phyloP scores from a whole-genome alignment of 2,113 vertebrate genomes.

The Machaerirhynchus nigripectus region DNA sequence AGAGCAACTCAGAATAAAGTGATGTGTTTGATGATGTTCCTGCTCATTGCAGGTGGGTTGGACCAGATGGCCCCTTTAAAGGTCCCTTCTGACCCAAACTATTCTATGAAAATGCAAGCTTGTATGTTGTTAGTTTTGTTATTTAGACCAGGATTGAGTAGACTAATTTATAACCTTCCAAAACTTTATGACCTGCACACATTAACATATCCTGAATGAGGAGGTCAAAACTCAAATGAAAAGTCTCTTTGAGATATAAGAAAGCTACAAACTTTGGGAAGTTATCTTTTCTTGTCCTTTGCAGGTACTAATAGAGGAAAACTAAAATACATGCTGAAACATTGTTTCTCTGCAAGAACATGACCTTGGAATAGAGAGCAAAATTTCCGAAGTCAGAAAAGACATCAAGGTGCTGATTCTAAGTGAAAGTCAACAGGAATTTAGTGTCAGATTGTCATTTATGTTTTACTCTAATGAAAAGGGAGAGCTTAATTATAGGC shows the following conservation, averaged over 20 bases:
- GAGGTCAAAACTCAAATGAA: not conserved
- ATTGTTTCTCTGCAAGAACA: not conserved
- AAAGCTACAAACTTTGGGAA: not conserved
- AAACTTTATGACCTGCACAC: not conserved
- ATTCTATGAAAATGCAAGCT: not conserved
- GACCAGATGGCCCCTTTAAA: not conserved
- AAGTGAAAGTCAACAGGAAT: not conserved
- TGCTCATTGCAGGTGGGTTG: not conserved
- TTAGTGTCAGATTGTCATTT: not conserved
- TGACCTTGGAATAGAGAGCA: not conserved
- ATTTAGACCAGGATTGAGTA: not conserved
- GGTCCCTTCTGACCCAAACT: not conserved
- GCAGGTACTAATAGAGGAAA: not conserved
- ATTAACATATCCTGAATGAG: not conserved
- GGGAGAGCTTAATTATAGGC: not conserved
- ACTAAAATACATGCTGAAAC: not conserved
- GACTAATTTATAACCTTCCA: not conserved
- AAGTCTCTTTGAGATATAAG: not conserved
- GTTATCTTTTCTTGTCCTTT: not conserved
- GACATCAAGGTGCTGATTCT: not conserved
- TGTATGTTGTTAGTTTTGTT: not conserved
- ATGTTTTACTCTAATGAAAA: not conserved
- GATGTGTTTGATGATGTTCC: not conserved
- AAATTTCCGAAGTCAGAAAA: not conserved
- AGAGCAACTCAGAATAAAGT: not conserved